Evolutionary conservation across 2,113 vertebrate species (phyloP).

Genomic region (Lepidothrix coronata): DNA sequence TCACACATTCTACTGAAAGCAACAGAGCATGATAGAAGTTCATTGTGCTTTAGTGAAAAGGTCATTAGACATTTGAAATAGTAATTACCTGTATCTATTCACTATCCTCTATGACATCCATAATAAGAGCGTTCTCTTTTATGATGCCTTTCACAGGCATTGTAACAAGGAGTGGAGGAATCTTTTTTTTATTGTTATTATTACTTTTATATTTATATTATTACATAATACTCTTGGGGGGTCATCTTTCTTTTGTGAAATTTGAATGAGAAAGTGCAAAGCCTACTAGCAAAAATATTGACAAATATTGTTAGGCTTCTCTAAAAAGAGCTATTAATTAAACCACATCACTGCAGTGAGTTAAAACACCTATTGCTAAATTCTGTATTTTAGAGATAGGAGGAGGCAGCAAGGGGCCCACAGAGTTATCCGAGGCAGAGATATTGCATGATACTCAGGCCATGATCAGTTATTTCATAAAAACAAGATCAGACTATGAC

Average conservation of each 20-base stretch:
- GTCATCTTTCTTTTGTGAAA: background rate
- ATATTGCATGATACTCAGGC: background rate
- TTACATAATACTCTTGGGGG: background rate
- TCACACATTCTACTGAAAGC: background rate
- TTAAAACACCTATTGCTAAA: background rate
- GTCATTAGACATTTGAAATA: slow-evolving; percentile 10
- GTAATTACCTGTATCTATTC: background rate
- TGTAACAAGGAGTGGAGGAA: background rate
- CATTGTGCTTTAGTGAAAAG: background rate
- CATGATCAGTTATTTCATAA: background rate
- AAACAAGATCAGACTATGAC: background rate
- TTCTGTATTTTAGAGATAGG: background rate
- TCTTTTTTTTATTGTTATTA: background rate
- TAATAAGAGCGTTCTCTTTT: background rate
- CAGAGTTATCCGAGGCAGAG: background rate
- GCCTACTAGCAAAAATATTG: background rate
- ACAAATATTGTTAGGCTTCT: background rate
- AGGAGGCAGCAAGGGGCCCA: background rate
- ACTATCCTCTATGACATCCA: background rate
- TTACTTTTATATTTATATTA: background rate
- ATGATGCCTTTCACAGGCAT: background rate
- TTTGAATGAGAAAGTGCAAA: background rate
- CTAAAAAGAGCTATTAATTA: background rate
- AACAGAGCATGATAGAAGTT: background rate
- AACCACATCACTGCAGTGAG: background rate